Conservation (phyloP, 2,888 invertebrate genomes). For the Tuberolachnus salignus region DNA sequence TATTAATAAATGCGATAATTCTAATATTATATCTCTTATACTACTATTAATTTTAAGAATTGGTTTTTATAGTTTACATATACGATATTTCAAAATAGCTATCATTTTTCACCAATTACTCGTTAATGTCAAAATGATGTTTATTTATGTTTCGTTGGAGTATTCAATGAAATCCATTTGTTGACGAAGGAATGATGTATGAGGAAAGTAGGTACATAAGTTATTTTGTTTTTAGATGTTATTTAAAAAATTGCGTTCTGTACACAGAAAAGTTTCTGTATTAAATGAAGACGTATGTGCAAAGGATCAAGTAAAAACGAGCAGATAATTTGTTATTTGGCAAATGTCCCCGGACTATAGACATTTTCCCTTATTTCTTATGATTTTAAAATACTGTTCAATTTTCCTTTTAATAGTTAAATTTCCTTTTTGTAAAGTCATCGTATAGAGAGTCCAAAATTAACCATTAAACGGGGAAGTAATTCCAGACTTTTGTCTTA, state of each 20-base stretch:
- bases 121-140: not conserved
- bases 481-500: too few species aligned
- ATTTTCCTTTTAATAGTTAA: not conserved
- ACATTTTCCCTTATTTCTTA: not conserved
- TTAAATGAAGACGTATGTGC: constrained; percentile 5
- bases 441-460: too few species aligned
- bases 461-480: too few species aligned
- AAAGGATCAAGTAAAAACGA: constrained; percentile 2
- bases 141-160: not conserved
- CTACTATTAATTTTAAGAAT: too few species aligned
- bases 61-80: too few species aligned
- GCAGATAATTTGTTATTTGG: constrained; percentile 13
- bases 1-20: too few species aligned
- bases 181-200: not conserved
- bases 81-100: too few species aligned
- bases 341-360: not conserved
- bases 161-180: not conserved
- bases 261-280: not conserved
- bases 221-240: not conserved
- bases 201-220: not conserved
- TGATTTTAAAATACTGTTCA: constrained; percentile 20
- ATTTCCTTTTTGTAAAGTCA: too few species aligned
- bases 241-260: not conserved
- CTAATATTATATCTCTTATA: too few species aligned
- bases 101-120: not conserved